A percentile compares a stretch with the other conserved stretches of the same genome.
Evolutionary conservation across 2,113 vertebrate genomes (phyloP).

Genomic region (Gulo gulo): DNA sequence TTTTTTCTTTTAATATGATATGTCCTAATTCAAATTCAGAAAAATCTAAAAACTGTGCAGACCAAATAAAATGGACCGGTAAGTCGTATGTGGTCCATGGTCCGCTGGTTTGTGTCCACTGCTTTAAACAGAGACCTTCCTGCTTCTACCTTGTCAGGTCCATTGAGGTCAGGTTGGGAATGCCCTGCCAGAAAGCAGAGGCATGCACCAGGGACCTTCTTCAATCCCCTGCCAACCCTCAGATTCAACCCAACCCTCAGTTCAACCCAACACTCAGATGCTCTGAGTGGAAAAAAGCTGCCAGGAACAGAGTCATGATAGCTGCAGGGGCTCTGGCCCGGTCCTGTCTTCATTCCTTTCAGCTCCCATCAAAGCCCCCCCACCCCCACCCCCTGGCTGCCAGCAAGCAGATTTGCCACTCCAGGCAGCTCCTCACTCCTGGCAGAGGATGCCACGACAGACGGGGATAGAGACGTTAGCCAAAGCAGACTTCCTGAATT

Average conservation of each 20-base stretch:
- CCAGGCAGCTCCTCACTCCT: constrained; percentile 47
- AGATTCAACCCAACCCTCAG: no score
- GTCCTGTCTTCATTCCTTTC: background rate
- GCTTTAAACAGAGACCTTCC: background rate
- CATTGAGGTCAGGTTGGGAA: background rate
- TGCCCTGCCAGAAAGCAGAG: background rate
- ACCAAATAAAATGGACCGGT: background rate
- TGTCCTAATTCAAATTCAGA: background rate
- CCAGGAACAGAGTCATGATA: background rate
- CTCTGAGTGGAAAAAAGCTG: background rate
- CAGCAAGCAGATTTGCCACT: constrained; percentile 44
- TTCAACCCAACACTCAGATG: background rate
- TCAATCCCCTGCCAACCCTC: background rate
- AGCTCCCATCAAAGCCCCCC: background rate
- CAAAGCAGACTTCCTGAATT: constrained; percentile 71
- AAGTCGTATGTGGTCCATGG: background rate
- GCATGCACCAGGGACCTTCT: background rate
- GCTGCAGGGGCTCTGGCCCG: background rate
- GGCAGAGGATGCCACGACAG: background rate
- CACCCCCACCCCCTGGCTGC: background rate
- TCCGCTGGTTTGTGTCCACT: background rate
- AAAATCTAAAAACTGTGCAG: background rate
- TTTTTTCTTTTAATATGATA: background rate
- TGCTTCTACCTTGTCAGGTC: background rate
- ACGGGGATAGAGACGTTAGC: constrained; percentile 45